Evolutionary conservation across 2,113 vertebrate genomes (phyloP).

Genomic region (Hucho hucho): DNA sequence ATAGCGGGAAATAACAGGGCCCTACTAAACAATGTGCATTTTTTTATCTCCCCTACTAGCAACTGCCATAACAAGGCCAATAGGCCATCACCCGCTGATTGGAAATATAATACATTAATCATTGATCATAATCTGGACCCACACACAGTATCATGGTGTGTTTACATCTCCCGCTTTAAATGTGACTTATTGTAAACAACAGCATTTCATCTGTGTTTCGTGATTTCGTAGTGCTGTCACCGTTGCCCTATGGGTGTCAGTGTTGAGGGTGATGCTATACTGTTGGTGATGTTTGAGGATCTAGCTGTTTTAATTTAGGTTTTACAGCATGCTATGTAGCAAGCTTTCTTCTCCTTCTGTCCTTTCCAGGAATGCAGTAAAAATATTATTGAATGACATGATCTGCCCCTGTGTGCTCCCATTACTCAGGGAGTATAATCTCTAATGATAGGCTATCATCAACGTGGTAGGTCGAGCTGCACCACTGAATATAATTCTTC

Average conservation of each 20-base stretch:
- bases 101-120: conserved; percentile 64
- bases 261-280: too few relatives aligned
- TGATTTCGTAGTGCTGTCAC: too few relatives aligned
- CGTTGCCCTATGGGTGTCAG: too few relatives aligned
- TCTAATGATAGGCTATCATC: conserved; percentile 74
- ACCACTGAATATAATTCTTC: conserved; percentile 71
- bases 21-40: conserved; percentile 28
- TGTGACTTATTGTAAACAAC: not conserved
- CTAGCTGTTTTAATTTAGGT: conserved; percentile 53
- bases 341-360: conserved; percentile 31
- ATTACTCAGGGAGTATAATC: conserved; percentile 74
- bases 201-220: too few relatives aligned
- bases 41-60: conserved; percentile 40
- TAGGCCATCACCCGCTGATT: conserved; percentile 50
- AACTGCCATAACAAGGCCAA: conserved; percentile 41
- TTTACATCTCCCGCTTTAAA: not conserved
- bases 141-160: conserved; percentile 25
- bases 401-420: conserved; percentile 64
- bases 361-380: conserved; percentile 56
- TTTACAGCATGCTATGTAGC: conserved; percentile 11
- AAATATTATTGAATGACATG: conserved; percentile 74
- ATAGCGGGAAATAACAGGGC: conserved; percentile 38
- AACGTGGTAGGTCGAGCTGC: conserved; percentile 68
- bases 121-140: conserved; percentile 53
- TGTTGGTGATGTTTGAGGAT: too few relatives aligned